Percentiles rank a stretch among this genome's conserved stretches.
Evolutionary conservation across 2,113 vertebrate genomes (phyloP).

Genomic region (Porphyrio hochstetteri): DNA sequence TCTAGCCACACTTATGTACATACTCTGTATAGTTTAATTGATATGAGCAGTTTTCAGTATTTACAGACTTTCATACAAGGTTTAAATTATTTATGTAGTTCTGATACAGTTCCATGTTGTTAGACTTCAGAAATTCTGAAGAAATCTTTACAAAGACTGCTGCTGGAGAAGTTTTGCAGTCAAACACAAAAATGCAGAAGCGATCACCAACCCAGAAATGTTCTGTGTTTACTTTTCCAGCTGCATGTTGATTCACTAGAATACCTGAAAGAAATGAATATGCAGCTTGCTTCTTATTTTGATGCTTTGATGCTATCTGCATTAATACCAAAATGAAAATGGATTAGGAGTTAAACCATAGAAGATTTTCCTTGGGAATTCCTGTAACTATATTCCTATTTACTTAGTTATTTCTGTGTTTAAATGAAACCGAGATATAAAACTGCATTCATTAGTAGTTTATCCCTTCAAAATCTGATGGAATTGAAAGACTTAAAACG

Average conservation of each 20-base stretch:
- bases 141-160: not conserved
- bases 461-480: slow-evolving; percentile 38
- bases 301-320: not conserved
- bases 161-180: not conserved
- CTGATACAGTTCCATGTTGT: not conserved
- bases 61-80: not conserved
- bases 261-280: not conserved
- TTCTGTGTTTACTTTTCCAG: not conserved
- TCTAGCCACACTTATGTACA: not conserved
- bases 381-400: slow-evolving; percentile 6
- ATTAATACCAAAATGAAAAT: slow-evolving; percentile 6
- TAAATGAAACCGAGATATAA: slow-evolving; percentile 15
- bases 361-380: not conserved
- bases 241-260: not conserved
- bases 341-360: not conserved
- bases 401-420: not conserved
- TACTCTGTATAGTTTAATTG: not conserved
- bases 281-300: not conserved
- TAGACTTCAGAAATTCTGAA: not conserved
- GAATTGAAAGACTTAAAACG: slow-evolving; percentile 12
- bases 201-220: not conserved
- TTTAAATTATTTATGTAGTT: not conserved
- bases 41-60: not conserved
- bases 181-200: not conserved
- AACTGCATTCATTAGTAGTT: slow-evolving; percentile 29